Evolutionary conservation across 2,888 invertebrate genomes (phyloP).

Genomic region (Cerastis leucographa): DNA sequence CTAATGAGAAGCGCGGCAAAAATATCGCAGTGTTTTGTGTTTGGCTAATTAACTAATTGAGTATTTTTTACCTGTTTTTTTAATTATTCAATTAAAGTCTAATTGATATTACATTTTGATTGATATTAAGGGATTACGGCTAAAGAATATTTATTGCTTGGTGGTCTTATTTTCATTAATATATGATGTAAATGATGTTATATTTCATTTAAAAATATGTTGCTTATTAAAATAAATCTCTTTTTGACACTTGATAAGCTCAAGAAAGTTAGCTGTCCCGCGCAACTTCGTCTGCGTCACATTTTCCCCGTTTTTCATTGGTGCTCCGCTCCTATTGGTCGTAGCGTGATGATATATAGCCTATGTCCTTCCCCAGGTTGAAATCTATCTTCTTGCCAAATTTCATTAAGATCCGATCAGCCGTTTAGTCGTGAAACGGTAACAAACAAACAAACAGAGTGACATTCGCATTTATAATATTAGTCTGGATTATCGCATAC

Average conservation of each 20-base stretch:
- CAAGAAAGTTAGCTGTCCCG: too few species aligned
- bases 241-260: not conserved
- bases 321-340: too few species aligned
- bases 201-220: not conserved
- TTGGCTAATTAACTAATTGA: constrained; percentile 59
- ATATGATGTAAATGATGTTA: not conserved
- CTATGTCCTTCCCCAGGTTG: too few species aligned
- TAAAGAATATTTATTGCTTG: constrained; percentile 23
- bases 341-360: too few species aligned
- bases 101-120: constrained; percentile 37
- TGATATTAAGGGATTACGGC: constrained; percentile 11
- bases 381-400: too few species aligned
- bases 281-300: too few species aligned
- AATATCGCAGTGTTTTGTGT: constrained; percentile 51
- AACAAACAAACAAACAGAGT: too few species aligned
- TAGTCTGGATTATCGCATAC: too few species aligned
- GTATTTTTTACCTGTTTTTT: constrained; percentile 40
- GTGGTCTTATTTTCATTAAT: constrained; percentile 15
- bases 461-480: too few species aligned
- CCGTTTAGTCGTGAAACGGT: too few species aligned
- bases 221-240: not conserved
- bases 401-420: too few species aligned
- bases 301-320: too few species aligned
- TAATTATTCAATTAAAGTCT: constrained; percentile 40
- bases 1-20: constrained; percentile 63